Conservation (phyloP, 2,113 vertebrate species). For the Gasterosteus aculeatus region DNA sequence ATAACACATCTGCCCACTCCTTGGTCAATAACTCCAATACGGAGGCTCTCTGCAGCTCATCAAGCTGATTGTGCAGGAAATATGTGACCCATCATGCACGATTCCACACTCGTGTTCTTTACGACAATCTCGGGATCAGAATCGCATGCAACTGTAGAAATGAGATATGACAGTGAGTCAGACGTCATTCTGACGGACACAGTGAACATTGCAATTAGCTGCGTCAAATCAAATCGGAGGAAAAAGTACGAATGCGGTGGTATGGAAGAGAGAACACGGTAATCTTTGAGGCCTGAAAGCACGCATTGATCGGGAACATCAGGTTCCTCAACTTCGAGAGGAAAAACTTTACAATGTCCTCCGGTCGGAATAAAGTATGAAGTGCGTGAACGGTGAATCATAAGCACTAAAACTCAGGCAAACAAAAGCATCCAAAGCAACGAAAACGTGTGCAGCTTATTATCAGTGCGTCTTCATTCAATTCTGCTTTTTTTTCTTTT, state of each 20-base stretch:
- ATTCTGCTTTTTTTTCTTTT: not conserved
- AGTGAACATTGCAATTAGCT: slow-evolving; percentile 8
- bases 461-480: not conserved
- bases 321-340: not conserved
- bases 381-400: slow-evolving; percentile 1
- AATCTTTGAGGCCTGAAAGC: slow-evolving; percentile 12
- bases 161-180: slow-evolving; percentile 28
- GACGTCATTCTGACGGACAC: slow-evolving; percentile 26
- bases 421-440: not conserved
- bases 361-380: too few species aligned
- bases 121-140: slow-evolving; percentile 6
- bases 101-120: slow-evolving; percentile 11
- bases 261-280: not conserved
- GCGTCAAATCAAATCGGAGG: not conserved
- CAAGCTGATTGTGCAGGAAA: slow-evolving; percentile 36
- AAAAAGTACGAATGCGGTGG: not conserved
- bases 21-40: not conserved
- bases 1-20: slow-evolving; percentile 16
- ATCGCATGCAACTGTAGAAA: slow-evolving; percentile 19
- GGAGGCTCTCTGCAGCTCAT: slow-evolving; percentile 26
- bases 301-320: not conserved
- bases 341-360: not conserved
- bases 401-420: not conserved
- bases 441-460: not conserved
- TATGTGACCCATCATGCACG: slow-evolving; percentile 8